Percentiles rank a stretch among this genome's conserved stretches.
Conservation (phyloP, 2,888 invertebrate genomes). For the Drosophila setosimentum region DNA sequence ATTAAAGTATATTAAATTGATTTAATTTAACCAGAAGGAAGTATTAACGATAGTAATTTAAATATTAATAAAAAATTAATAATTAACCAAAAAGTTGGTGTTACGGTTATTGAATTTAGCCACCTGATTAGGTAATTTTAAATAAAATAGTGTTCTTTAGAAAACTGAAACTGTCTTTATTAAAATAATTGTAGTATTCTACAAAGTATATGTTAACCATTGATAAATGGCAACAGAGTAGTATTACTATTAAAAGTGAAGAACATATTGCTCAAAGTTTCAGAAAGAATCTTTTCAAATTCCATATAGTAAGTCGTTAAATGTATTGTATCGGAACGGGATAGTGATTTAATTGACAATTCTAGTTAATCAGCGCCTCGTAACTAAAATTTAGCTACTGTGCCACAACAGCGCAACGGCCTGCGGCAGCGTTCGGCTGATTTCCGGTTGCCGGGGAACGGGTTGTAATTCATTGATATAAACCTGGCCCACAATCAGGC, state of each 20-base stretch:
- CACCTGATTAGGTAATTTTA: background rate
- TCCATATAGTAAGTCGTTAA: background rate
- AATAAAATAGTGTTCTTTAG: background rate
- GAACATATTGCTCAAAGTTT: background rate
- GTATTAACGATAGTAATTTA: background rate
- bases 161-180: background rate
- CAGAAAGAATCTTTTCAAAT: background rate
- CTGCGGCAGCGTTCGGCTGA: conserved; percentile 20
- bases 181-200: background rate
- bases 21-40: background rate
- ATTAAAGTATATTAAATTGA: background rate
- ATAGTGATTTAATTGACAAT: conserved; percentile 9
- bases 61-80: background rate
- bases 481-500: conserved; percentile 4
- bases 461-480: conserved; percentile 36
- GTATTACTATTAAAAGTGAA: background rate
- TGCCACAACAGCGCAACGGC: conserved; percentile 1
- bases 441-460: conserved; percentile 34
- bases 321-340: background rate
- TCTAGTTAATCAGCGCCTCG: conserved; percentile 18
- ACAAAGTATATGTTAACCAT: background rate
- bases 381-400: background rate
- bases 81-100: background rate
- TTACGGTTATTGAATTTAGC: too few relatives aligned
- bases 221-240: background rate